Base-by-base conservation (phyloP, 1,140 invertebrate species). In the Bursaphelenchus mucronatus region DNA sequence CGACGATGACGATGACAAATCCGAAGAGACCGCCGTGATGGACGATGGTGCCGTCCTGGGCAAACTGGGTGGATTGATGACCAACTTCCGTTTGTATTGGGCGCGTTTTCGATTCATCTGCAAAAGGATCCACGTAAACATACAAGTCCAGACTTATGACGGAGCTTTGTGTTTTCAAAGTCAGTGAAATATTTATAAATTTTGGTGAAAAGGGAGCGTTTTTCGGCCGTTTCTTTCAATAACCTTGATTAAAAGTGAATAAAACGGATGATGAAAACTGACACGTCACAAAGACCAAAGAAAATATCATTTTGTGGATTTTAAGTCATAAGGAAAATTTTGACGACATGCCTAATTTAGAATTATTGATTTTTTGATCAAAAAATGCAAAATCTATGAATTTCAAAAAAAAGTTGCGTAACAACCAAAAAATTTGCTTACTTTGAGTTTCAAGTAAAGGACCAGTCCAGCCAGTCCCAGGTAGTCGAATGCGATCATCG, bases 381-480 rank as follows among this genome's bases (percentile, higher is more conserved):
- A 30, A 30, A 30, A 30, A 30, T 30, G 30, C 30, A 5, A 30
- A 30, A 30, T 5, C 5, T 30, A 3, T 30, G 5, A 30, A 30
- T 30, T 30, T 30, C 30, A 30, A 30, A 30, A n/a, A n/a, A 30
- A 30, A 30, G 2, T 30, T 30, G 30, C 30, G 30, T 30, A 21
- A 21, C 50, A 15, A 61, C 39, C n/a, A 52, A 15, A 52, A 15
- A 8, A 15, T 52, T 21, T n/a, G 15, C 66, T 61, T 52, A 74
- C 69, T 53, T 75, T 75, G 47, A 74, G 64, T 63, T 51, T 59
- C 19, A 49, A 66, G 52, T 74, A 75, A 10, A 71, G 54, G 54
- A 71, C 58, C 8, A 63, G n/a, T 45, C 15, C 58, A 11, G 61
- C 50, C 39, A 71, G 49, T 9, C 47, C 66, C 19, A 71, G n/a